Conservation (phyloP, 1,140 invertebrate species). For the Leptestheria dahalacensis region DNA sequence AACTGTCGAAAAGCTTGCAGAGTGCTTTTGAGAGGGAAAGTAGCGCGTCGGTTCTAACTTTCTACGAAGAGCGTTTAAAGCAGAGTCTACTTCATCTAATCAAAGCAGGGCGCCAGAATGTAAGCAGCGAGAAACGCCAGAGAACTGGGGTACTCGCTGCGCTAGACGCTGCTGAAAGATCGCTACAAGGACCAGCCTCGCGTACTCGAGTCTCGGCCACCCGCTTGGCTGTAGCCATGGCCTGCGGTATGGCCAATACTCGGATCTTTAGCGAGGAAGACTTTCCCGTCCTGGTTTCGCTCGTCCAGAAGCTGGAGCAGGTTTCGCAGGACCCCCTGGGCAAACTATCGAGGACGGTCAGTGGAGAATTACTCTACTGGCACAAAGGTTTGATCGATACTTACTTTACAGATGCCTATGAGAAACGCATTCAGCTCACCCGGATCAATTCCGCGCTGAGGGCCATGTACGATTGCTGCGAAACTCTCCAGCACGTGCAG, state of each 20-base stretch:
- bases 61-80: slow-evolving; percentile 35
- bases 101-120: slow-evolving; percentile 43
- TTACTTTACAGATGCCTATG: slow-evolving; percentile 55
- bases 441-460: slow-evolving; percentile 44
- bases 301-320: slow-evolving; percentile 41
- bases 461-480: slow-evolving; percentile 43
- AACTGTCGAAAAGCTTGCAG: slow-evolving; percentile 63
- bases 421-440: slow-evolving; percentile 41
- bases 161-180: slow-evolving; percentile 11
- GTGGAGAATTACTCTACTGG: slow-evolving; percentile 62
- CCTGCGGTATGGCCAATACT: neutral
- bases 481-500: slow-evolving; percentile 26
- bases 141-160: slow-evolving; percentile 13
- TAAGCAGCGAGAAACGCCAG: slow-evolving; percentile 23
- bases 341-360: slow-evolving; percentile 37
- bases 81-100: slow-evolving; percentile 52
- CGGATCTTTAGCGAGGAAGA: slow-evolving; percentile 12
- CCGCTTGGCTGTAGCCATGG: slow-evolving; percentile 1
- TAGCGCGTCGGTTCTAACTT: slow-evolving; percentile 30
- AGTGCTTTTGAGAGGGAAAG: slow-evolving; percentile 43
- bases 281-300: slow-evolving; percentile 30
- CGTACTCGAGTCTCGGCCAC: neutral
- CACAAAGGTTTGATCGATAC: slow-evolving; percentile 58
- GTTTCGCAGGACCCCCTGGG: slow-evolving; percentile 46
- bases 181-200: slow-evolving; percentile 13